Base-by-base conservation (phyloP, 2,797 vertebrate species). In the Myotis myotis region DNA sequence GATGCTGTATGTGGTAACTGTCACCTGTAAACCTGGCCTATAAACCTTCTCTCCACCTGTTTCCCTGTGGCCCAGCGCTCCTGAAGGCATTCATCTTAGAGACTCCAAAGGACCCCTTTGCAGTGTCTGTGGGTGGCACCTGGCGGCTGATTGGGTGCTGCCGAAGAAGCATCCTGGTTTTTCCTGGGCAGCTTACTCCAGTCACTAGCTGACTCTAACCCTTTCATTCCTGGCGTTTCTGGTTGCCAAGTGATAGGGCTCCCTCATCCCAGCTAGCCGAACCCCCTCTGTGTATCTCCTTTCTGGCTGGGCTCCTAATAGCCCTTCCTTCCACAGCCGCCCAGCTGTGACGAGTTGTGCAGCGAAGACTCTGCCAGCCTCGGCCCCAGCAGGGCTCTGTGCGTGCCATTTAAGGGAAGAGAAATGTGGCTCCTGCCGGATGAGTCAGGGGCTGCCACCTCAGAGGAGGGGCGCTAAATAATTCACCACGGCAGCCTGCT, bases 401-500 rank as follows among this genome's bases (percentile, higher is more conserved):
- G 6, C 1, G 17, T 38, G 51, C 95, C 64, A 55, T 89, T 95
- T 95, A 95, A 90, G 84, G 95, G 74, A 71, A 95, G 82, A 97
- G 87, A 55, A 78, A 76, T 91, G 79, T 55, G 81, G 72, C 85
- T 93, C 8, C 85, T 79, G 88, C 53, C 15, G 3, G 44, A 41
- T 92, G 94, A 95, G 76, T 96, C 96, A 93, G 41, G 60, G 68
- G 53, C 75, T 55, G 55, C 93, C 68, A 17, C 84, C 74, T 75
- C 30, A 2, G 94, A 96, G 89, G 55, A 96, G 95, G 96, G 76
- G 90, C 70, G 6, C 93, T 98, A 88, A 98, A 97, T 98, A 97
- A 98, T 98, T 97, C 96, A 98, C 92, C 92, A 82, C 83, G 49
- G 91, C 92, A 95, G 95, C 91, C 96, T 87, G 96, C 97, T 95